Conservation (phyloP, 2,888 invertebrate species). For the Hetaerina titia region DNA sequence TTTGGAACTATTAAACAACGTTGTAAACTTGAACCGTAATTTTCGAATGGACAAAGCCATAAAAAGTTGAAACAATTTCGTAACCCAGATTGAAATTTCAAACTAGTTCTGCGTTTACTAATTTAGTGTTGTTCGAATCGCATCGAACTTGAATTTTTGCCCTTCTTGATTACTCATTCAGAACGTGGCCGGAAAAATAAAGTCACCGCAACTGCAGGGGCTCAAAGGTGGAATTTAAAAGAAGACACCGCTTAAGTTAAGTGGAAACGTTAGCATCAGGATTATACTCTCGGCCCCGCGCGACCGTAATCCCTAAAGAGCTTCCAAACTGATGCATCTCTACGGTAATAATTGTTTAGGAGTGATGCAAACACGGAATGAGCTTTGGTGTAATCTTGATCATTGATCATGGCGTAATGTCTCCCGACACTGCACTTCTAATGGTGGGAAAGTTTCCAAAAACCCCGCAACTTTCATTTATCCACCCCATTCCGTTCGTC, state of each 20-base stretch:
- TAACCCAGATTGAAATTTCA: too few species aligned
- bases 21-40: too few species aligned
- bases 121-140: background rate
- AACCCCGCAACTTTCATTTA: conserved; percentile 5
- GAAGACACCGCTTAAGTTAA: conserved; percentile 9
- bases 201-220: background rate
- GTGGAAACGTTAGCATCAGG: conserved; percentile 14
- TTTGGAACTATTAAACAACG: too few species aligned
- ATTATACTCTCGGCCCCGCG: background rate
- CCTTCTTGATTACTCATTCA: background rate
- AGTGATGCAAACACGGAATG: conserved; percentile 20
- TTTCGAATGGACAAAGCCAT: too few species aligned
- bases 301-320: background rate
- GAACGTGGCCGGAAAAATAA: background rate
- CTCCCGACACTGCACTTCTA: conserved; percentile 13
- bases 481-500: background rate
- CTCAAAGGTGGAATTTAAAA: background rate
- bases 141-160: background rate
- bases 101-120: too few species aligned
- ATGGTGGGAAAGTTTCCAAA: background rate
- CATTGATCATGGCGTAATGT: conserved; percentile 30
- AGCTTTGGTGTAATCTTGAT: conserved; percentile 32
- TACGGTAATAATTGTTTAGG: conserved; percentile 7
- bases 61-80: too few species aligned
- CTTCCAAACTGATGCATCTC: background rate